A percentile compares a stretch with the other conserved stretches of the same genome.
These are phyloP conservation scores for Gobionotothen gibberifrons DNA, from an alignment of 2,797 vertebrate species.

Conservation along the genomic window DNA sequence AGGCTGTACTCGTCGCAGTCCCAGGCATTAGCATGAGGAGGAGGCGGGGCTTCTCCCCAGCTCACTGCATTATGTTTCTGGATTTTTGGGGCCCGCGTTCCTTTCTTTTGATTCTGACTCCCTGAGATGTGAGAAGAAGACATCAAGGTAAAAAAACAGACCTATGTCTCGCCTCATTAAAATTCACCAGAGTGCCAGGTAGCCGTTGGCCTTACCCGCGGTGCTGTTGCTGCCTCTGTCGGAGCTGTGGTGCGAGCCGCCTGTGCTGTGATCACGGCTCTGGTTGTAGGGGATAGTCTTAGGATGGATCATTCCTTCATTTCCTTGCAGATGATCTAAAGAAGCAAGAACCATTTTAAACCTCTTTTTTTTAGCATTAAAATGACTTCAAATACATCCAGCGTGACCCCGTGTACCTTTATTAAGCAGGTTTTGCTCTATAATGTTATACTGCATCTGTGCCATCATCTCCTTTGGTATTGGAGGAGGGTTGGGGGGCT, in stretches of 20 bases:
- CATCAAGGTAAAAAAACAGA: conserved; percentile 36
- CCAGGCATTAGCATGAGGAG: conserved; percentile 88
- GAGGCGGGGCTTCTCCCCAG: conserved; percentile 90
- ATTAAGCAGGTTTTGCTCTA: conserved; percentile 92
- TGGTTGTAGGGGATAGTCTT: conserved; percentile 91
- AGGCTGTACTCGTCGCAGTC: conserved; percentile 90
- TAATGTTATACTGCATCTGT: conserved; percentile 92
- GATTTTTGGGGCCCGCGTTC: conserved; percentile 86
- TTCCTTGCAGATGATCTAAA: conserved; percentile 83
- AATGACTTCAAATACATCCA: neutral
- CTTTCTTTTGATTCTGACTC: conserved; percentile 95
- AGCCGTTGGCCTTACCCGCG: conserved; percentile 84
- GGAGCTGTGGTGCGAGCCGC: conserved; percentile 92
- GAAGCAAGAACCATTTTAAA: neutral
- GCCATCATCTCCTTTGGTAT: conserved; percentile 84
- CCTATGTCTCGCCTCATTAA: conserved; percentile 29
- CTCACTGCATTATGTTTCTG: conserved; percentile 90
- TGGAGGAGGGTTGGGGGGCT: conserved; percentile 88
- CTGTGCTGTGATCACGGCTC: conserved; percentile 89
- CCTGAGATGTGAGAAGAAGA: conserved; percentile 77
- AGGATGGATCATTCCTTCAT: conserved; percentile 83
- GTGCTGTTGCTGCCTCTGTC: conserved; percentile 92
- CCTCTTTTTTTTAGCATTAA: neutral
- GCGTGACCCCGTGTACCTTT: conserved; percentile 83
- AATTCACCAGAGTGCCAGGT: conserved; percentile 13